Evolutionary conservation across 1,140 invertebrate species (phyloP).

Genomic region (Drosophila neocordata): DNA sequence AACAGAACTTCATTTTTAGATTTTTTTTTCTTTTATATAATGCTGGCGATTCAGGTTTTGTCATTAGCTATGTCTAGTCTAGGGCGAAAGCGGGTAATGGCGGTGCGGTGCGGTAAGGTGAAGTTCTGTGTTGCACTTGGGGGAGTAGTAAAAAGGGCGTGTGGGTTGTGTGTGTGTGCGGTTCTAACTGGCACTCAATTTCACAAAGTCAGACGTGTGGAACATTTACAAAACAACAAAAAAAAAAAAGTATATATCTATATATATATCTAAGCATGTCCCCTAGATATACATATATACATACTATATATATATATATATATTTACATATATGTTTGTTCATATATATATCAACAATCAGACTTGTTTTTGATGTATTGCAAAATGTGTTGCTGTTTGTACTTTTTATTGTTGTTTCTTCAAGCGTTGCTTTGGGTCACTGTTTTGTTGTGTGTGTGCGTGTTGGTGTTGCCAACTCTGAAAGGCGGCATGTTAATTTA

Average conservation of each 20-base stretch:
- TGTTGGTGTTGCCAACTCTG: constrained; percentile 52
- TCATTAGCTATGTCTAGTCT: constrained; percentile 18
- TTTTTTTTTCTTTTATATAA: constrained; percentile 18
- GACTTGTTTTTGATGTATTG: constrained; percentile 50
- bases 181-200: constrained; percentile 45
- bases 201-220: constrained; percentile 26
- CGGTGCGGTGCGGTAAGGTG: background rate
- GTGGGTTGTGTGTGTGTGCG: constrained; percentile 2
- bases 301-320: background rate
- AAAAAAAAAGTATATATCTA: background rate
- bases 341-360: constrained; percentile 14
- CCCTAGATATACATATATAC: background rate
- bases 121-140: background rate
- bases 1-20: constrained; percentile 10
- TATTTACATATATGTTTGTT: constrained; percentile 6
- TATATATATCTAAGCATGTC: background rate
- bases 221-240: constrained; percentile 28
- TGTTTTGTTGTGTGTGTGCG: constrained; percentile 21
- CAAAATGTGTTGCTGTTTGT: constrained; percentile 48
- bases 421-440: constrained; percentile 52
- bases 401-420: constrained; percentile 49
- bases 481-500: constrained; percentile 73
- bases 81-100: background rate
- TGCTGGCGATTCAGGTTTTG: constrained; percentile 29
- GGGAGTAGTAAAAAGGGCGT: background rate